Evolutionary conservation across 2,113 vertebrate species (phyloP).

Genomic region (Lagenorhynchus albirostris): DNA sequence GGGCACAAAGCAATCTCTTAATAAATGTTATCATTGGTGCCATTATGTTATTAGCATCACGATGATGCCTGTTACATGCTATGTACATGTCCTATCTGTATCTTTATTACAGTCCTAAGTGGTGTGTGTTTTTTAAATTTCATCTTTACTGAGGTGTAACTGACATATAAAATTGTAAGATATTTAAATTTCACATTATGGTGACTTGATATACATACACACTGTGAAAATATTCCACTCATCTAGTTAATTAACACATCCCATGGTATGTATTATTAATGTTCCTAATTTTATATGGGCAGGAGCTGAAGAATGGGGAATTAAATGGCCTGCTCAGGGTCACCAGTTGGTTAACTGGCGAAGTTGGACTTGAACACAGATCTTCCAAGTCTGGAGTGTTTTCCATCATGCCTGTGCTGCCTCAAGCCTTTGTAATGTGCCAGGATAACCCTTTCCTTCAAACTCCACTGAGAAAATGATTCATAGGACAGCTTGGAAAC

Average conservation of each 20-base stretch:
- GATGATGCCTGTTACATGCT: not conserved
- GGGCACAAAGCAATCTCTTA: not conserved
- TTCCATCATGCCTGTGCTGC: not conserved
- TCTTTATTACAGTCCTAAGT: not conserved
- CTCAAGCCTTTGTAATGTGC: not conserved
- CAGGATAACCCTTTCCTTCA: not conserved
- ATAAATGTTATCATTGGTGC: not conserved
- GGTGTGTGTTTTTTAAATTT: not conserved
- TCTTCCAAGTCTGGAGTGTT: not conserved
- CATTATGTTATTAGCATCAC: not conserved
- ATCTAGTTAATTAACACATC: not conserved
- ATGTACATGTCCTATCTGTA: accelerated
- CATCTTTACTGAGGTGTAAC: not conserved
- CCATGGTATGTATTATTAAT: not conserved
- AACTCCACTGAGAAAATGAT: not conserved
- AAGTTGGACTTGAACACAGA: not conserved
- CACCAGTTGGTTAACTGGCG: not conserved
- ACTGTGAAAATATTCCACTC: not conserved
- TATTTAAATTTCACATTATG: not conserved
- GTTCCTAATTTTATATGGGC: not conserved
- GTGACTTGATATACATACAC: not conserved
- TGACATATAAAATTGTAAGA: not conserved
- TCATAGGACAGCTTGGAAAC: not conserved
- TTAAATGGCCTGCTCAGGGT: not conserved
- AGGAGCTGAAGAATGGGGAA: not conserved